phyloP scores from a whole-genome alignment of 2,113 vertebrate species.

The Conger conger region DNA sequence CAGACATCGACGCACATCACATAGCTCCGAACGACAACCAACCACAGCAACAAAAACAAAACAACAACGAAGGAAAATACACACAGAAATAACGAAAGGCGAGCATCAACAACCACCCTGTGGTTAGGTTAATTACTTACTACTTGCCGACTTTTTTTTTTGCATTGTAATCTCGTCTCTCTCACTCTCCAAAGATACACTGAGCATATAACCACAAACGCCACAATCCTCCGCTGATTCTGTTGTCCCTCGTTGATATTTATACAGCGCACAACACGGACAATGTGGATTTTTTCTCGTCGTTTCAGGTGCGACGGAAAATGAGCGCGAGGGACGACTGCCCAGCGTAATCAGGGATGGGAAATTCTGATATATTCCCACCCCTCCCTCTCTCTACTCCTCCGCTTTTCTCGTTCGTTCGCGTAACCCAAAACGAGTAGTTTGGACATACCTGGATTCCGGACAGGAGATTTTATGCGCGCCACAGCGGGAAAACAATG shows the following conservation, averaged over 20 bases:
- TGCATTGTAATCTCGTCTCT: background rate
- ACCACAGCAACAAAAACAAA: background rate
- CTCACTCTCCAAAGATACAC: background rate
- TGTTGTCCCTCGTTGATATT: background rate
- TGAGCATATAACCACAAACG: background rate
- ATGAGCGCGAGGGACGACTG: background rate
- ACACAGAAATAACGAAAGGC: background rate
- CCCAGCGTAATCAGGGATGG: background rate
- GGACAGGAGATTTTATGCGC: slow-evolving; percentile 1
- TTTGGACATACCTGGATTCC: slow-evolving; percentile 51
- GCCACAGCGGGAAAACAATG: background rate
- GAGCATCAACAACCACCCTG: background rate
- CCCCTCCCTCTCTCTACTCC: background rate
- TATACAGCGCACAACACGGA: background rate
- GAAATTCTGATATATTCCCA: slow-evolving; percentile 2
- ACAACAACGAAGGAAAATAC: background rate
- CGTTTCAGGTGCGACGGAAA: background rate
- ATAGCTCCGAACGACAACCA: background rate
- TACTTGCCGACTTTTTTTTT: background rate
- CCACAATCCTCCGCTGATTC: background rate
- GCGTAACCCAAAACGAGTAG: slow-evolving; percentile 39
- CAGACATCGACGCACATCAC: background rate
- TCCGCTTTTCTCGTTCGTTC: slow-evolving; percentile 44
- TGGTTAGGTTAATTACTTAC: background rate
- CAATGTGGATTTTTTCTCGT: background rate